phyloP scores from a whole-genome alignment of 2,797 vertebrate genomes.

The Adelosebastes latens region DNA sequence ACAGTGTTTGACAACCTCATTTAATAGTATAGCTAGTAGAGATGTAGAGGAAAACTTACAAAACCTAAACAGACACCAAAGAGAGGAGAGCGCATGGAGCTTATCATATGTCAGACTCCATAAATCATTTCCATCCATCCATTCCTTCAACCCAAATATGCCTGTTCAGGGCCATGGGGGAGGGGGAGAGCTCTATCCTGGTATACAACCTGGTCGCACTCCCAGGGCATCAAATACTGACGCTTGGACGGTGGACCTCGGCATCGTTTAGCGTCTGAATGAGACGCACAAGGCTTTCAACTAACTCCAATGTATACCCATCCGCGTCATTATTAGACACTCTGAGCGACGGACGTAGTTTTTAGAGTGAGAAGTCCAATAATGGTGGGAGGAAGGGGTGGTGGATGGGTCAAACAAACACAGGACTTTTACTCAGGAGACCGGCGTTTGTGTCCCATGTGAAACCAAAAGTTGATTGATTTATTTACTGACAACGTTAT shows the following conservation, averaged over 20 bases:
- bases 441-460: background rate
- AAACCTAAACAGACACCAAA: constrained; percentile 27
- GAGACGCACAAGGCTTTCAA: background rate
- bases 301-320: background rate
- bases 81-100: background rate
- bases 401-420: background rate
- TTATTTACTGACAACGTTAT: background rate
- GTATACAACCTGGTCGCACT: background rate
- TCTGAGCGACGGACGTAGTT: background rate
- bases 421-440: background rate
- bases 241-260: rapidly evolving
- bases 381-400: background rate
- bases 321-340: background rate
- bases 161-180: background rate
- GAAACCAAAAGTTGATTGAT: background rate
- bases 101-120: constrained; percentile 2
- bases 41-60: constrained; percentile 15
- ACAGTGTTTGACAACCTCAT: constrained; percentile 44
- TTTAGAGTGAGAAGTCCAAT: background rate
- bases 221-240: background rate
- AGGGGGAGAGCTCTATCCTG: background rate
- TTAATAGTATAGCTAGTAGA: constrained; percentile 7
- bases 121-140: constrained; percentile 18
- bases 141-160: background rate
- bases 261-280: background rate